Evolutionary conservation across 2,888 invertebrate species (phyloP), one percentile per base, ranked within the genome.

Genomic region (Allygus modestus): DNA sequence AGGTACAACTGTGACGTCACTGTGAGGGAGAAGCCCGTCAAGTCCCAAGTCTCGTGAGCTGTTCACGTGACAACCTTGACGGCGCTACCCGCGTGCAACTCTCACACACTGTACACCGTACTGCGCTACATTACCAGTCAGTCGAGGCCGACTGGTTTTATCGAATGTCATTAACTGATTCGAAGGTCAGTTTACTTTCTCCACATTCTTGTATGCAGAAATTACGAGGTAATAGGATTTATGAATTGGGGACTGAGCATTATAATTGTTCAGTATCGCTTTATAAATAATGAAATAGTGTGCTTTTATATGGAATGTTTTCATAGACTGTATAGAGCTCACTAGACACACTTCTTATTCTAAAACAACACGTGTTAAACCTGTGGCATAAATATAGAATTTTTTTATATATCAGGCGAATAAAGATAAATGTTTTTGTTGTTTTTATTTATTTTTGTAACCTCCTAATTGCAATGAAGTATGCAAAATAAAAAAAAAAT

Each of bases 131-230:
- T 65, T 65, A 65, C 65, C 26, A 15, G 65, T 4, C 26, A 58
- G 58, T 65, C 65, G 31, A 65, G 65, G 65, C 65, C 31, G 17
- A 26, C 65, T 28, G 65, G 65, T 65, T 65, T 31, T 28, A 65
- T 65, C 65, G 65, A 65, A 65, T 65, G 65, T 65, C 65, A 65
- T 65, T 65, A 65, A 65, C 65, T 65, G 65, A 28, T 26, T 17
- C 65, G 65, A 65, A 65, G 65, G 65, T 65, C 15, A 65, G 65
- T 65, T 65, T 65, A 31, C 65, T 65, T 65, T 65, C 65, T 65
- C 65, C 65, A 65, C 65, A 65, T 65, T 65, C 65, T 65, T 65
- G 28, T 65, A 65, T 65, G 65, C 28, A 65, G 26, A 65, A 28
- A 65, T 65, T 65, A 28, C 65, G 5, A 17, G 4, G 28, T 15